Evolutionary conservation across 2,797 vertebrate genomes (phyloP), one percentile per base, ranked within the genome.

Genomic region (Sphaeramia orbicularis): DNA sequence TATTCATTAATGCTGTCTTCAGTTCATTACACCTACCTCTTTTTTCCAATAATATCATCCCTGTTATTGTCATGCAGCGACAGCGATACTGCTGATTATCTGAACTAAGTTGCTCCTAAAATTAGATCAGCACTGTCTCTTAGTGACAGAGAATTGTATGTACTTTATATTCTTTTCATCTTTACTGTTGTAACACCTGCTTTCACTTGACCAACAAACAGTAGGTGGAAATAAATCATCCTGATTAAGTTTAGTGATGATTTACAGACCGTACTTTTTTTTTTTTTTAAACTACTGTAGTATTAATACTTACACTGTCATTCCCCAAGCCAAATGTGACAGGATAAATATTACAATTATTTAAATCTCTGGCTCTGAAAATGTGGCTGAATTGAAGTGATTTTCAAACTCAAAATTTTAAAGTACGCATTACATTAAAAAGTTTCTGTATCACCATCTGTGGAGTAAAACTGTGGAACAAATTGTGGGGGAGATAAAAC

Each of bases 61-160:
- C 36, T 36, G 35, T 24, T 45, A 32, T 69, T 50, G 11, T 41
- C 7, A 0, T 68, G 30, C 47, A 41, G 27, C 54, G 35, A 16
- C 35, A 41, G 47, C 11, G 55, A 43, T 5, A 4, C 40, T 65
- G 56, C 16, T 9, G 44, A 70, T 68, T 69, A 47, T 51, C 14
- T 65, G 41, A 45, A 6, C 47, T 36, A 67, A 76, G 71, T 54
- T 59, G 58, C 41, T 24, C 24, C 80, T 78, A 81, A 76, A 81
- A 78, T 68, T 78, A 76, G 72, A 81, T 63, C 57, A 66, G 50
- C 7, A 18, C 48, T 71, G 73, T 80, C 32, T 10, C 56, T 55
- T 64, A 35, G 53, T 24, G 59, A 58, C 54, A 47, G 51, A 71
- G 15, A 21, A 43, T 13, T 0, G 41, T 42, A 45, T 10, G 30